Evolutionary conservation across 2,888 invertebrate genomes (phyloP), one percentile per base, ranked within the genome.

Genomic region (Macropis europaea): DNA sequence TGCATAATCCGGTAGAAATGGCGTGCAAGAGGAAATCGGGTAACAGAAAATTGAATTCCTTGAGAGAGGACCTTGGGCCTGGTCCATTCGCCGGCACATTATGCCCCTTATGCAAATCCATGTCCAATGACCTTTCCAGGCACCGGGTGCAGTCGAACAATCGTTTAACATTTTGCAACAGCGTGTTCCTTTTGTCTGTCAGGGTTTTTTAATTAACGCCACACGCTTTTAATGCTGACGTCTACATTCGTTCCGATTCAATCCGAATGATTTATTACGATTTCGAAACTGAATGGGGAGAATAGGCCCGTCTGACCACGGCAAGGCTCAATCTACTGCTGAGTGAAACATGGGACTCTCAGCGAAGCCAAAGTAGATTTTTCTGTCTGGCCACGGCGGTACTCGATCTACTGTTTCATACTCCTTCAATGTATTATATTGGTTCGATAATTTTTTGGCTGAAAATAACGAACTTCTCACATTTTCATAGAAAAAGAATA

Each of bases 31-130:
- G 60, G 61, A 61, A 73, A 76, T 69, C 69, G 70, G 42, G 53
- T 64, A 52, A 45, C 50, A 52, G 77, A 77, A 74, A 72, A 77
- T 70, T 70, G 63, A 77, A 74, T 77, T 77, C 43, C 56, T 42
- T 30, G 63, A 53, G 71, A 57, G 66, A 50, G 52, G 28, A 38
- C 30, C 56, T 66, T 9, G 62, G 57, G 48, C 17, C 30, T 30
- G 57, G 56, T 52, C 63, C 59, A 45, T 45, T 62, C 54, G 50
- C 22, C 38, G 40, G 47, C 4, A 28, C 48, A 47, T 64, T 73
- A 54, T 42, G 59, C 38, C 54, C 76, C 47, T 76, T 56, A 69
- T 66, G 76, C 61, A 73, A 77, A 77, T 77, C 48, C 34, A 5
- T 38, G 38, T 50, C 36, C 73, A 64, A 59, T 47, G 61, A 61